Conservation (phyloP, 2,797 vertebrate genomes). For the Enteromius anoplus region DNA sequence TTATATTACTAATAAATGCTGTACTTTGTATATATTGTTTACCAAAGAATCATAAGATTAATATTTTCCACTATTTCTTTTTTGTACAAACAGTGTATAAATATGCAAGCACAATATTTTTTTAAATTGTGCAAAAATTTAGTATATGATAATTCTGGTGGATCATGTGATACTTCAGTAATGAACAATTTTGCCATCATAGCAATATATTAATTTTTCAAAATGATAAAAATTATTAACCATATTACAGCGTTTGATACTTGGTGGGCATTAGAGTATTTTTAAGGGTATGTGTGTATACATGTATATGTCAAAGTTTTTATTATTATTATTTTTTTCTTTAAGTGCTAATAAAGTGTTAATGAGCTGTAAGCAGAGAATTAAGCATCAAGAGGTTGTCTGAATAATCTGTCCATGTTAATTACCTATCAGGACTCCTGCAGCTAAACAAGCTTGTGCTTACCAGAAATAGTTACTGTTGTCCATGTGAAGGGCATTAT, state of each 20-base stretch:
- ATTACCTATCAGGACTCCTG: slow-evolving; percentile 49
- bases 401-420: slow-evolving; percentile 45
- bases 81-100: background rate
- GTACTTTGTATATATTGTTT: background rate
- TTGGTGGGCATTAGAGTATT: background rate
- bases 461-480: slow-evolving; percentile 50
- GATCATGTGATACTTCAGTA: background rate
- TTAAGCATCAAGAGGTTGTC: slow-evolving; percentile 38
- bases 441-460: slow-evolving; percentile 40
- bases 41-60: background rate
- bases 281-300: background rate
- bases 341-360: slow-evolving; percentile 32
- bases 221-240: background rate
- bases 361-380: slow-evolving; percentile 20
- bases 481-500: slow-evolving; percentile 44
- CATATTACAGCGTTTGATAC: background rate
- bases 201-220: background rate
- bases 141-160: background rate
- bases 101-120: background rate
- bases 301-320: background rate
- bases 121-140: background rate
- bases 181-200: background rate
- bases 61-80: background rate
- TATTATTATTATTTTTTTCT: background rate
- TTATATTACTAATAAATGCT: background rate